Evolutionary conservation across 92 coral and sea anemone species (phyloP), one percentile per base, ranked within the genome.

Genomic region (Heteractis magnifica): DNA sequence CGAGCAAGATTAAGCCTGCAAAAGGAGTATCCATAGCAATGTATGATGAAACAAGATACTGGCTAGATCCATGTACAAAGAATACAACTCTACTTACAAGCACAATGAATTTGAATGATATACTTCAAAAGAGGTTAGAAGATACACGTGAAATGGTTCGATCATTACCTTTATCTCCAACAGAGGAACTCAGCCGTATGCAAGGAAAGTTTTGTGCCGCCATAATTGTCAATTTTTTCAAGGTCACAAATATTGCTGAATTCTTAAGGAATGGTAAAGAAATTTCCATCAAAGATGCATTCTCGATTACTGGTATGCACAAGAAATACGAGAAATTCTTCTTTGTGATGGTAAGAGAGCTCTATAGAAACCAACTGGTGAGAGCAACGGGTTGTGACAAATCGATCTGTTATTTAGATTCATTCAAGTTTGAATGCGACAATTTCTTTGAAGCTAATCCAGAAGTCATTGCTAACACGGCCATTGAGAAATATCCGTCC

Each of bases 61-160:
- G 73, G 73, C 8, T 68, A 14, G 73, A 68, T 20, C 20, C 73
- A 68, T 68, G 73, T 68, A 23, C 49, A 68, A 68, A 23, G 49
- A 68, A 68, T 20, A 23, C 13, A 34, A 34, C 44, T 1, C 73
- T 68, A 68, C 73, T 20, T 10, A 20, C 73, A 68, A 9, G 10
- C 10, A 12, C 49, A 5, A 6, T 23, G 7, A 44, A 44, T 23
- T 23, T 68, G 49, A 44, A 4, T 23, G 73, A 68, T 23, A 18
- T 68, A 23, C 73, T 68, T 68, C 73, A 68, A 68, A 68, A 68
- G 73, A 68, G 21, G 73, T 9, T 68, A 68, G 48, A 68, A 68
- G 73, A 68, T 19, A 68, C 73, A 7, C 19, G 73, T 19, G 73
- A 68, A 68, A 18, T 68, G 48, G 21, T 23, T 20, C 73, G 73